Percentiles rank a stretch among this genome's conserved stretches.
Conservation (phyloP, 2,113 vertebrate species). For the Gnathonemus longibarbis region DNA sequence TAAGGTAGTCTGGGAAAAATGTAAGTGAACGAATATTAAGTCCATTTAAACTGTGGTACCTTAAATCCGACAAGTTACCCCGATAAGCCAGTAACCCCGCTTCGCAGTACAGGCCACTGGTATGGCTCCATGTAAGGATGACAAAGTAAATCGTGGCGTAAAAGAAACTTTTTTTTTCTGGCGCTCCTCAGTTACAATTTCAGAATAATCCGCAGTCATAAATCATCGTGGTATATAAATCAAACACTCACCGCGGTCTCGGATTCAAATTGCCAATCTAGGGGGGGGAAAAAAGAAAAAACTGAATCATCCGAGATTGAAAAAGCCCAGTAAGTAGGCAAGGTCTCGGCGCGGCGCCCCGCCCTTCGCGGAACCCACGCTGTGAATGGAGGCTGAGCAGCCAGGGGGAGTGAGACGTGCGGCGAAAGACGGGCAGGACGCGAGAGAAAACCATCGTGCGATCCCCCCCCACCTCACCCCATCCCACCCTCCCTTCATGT, state of each 20-base stretch:
- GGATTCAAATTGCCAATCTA: background rate
- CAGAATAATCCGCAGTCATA: slow-evolving; percentile 6
- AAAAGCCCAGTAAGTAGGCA: background rate
- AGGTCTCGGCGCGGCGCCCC: slow-evolving; percentile 26
- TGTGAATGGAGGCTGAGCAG: slow-evolving; percentile 26
- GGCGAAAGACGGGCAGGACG: slow-evolving; percentile 27
- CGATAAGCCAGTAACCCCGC: too few relatives aligned
- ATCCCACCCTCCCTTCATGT: slow-evolving; percentile 21
- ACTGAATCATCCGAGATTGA: slow-evolving; percentile 11
- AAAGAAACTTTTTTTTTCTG: background rate
- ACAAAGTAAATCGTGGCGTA: background rate
- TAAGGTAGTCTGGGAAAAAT: too few relatives aligned
- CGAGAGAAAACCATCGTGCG: slow-evolving; percentile 26
- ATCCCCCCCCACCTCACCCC: background rate
- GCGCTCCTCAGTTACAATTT: background rate
- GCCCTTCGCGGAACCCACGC: slow-evolving; percentile 26
- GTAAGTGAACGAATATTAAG: too few relatives aligned
- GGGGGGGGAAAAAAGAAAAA: background rate
- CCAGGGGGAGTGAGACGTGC: slow-evolving; percentile 31
- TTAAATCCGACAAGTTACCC: too few relatives aligned
- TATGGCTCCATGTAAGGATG: background rate
- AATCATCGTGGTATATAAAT: background rate
- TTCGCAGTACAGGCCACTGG: background rate
- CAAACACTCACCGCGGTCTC: background rate
- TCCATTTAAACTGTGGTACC: too few relatives aligned